These are phyloP conservation scores for Pecten maximus DNA, from an alignment of 2,888 invertebrate genomes.

Conservation along the genomic window DNA sequence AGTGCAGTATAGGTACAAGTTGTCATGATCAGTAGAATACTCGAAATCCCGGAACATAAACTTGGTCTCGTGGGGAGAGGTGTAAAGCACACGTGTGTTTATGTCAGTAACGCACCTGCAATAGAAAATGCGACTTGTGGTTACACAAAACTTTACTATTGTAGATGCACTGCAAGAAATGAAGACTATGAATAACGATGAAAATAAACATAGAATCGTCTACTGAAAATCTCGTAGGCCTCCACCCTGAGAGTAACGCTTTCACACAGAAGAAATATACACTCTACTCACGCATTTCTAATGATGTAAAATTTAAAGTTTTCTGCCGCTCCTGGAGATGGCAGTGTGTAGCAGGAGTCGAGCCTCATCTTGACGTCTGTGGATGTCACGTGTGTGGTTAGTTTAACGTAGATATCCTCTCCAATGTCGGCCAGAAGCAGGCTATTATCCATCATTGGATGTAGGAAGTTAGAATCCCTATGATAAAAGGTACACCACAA, in stretches of 20 bases:
- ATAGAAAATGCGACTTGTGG: background rate
- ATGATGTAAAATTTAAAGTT: constrained; percentile 47
- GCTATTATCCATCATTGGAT: background rate
- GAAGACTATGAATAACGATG: no score
- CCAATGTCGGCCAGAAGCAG: constrained; percentile 45
- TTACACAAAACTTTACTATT: no score
- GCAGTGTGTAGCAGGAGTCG: constrained; percentile 45
- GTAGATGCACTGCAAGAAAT: no score
- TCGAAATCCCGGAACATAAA: constrained; percentile 50
- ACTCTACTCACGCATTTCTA: constrained; percentile 44
- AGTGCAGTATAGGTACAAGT: constrained; percentile 46
- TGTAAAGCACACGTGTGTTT: constrained; percentile 49
- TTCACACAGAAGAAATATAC: background rate
- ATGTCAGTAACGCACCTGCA: constrained; percentile 51
- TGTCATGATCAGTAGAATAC: constrained; percentile 31
- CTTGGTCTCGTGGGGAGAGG: constrained; percentile 47
- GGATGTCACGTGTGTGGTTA: constrained; percentile 33
- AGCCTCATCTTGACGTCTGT: constrained; percentile 49
- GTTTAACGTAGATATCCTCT: constrained; percentile 45
- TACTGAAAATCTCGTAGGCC: no score
- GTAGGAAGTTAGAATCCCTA: background rate
- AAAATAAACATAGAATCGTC: no score
- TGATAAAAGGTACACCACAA: background rate
- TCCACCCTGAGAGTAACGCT: no score
- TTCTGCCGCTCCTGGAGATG: background rate